A percentile compares a stretch with the other conserved stretches of the same genome.
Evolutionary conservation across 2,113 vertebrate genomes (phyloP).

Genomic region (Odocoileus virginianus): DNA sequence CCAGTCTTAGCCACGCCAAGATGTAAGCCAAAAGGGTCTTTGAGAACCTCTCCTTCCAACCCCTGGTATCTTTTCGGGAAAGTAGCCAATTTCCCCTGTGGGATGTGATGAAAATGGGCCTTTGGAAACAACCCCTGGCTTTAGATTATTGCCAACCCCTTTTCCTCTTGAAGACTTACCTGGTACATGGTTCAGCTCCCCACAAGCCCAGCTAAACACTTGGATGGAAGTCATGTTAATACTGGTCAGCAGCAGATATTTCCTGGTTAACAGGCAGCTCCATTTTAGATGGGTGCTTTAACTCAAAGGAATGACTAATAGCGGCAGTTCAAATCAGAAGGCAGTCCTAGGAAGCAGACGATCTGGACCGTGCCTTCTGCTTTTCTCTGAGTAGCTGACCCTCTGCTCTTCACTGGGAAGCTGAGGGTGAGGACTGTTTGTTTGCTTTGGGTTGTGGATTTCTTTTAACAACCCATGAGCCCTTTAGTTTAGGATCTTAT

Average conservation of each 20-base stretch:
- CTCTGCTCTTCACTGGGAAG: not conserved
- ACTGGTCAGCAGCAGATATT: not conserved
- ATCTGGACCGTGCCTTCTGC: not conserved
- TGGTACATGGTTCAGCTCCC: not conserved
- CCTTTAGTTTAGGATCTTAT: slow-evolving; percentile 50
- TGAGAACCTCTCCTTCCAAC: not conserved
- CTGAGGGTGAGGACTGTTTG: not conserved
- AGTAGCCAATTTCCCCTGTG: not conserved
- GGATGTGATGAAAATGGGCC: not conserved
- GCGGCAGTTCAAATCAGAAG: not conserved
- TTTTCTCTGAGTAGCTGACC: not conserved
- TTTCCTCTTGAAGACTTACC: not conserved
- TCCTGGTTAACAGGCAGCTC: not conserved
- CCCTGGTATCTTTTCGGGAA: not conserved
- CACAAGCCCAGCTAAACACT: not conserved
- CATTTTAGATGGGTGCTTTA: not conserved
- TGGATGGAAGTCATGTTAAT: not conserved
- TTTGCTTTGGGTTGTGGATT: not conserved
- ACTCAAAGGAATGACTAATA: not conserved
- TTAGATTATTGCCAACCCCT: not conserved
- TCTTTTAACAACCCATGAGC: not conserved
- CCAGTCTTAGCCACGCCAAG: not conserved
- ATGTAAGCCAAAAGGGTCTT: not conserved
- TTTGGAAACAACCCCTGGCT: not conserved
- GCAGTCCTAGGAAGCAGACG: not conserved